A percentile compares a stretch with the other conserved stretches of the same genome.
Evolutionary conservation across 1,140 invertebrate genomes (phyloP).

Genomic region (Trissolcus basalis): DNA sequence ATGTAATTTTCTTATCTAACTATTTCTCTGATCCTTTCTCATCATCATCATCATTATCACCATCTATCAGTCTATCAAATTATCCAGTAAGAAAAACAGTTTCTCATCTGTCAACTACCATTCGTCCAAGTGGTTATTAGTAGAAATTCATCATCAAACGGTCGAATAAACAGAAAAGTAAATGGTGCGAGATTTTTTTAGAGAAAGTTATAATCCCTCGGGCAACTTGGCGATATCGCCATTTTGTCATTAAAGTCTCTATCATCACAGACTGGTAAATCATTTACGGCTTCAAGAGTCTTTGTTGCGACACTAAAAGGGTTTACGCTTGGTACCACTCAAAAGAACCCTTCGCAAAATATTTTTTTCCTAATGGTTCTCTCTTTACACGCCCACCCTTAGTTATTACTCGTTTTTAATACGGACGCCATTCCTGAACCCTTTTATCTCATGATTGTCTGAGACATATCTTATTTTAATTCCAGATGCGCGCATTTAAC

Average conservation of each 20-base stretch:
- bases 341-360: conserved; percentile 65
- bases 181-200: conserved; percentile 18
- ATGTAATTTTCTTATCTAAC: not conserved
- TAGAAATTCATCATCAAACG: not conserved
- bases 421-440: conserved; percentile 26
- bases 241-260: conserved; percentile 65
- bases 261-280: conserved; percentile 55
- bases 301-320: conserved; percentile 58
- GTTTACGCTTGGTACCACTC: conserved; percentile 61
- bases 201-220: conserved; percentile 2
- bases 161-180: conserved; percentile 1
- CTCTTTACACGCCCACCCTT: conserved; percentile 52
- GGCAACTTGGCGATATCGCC: conserved; percentile 39
- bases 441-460: conserved; percentile 47
- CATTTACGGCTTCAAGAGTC: conserved; percentile 53
- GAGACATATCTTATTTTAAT: conserved; percentile 48
- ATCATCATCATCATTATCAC: no score
- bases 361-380: conserved; percentile 66
- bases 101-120: no score
- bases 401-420: conserved; percentile 49
- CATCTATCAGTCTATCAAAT: no score
- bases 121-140: not conserved
- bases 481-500: conserved; percentile 6
- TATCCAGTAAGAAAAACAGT: no score
- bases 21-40: not conserved